Evolutionary conservation across 2,888 invertebrate genomes (phyloP), one percentile per base, ranked within the genome.

Genomic region (Drosophila rubida): DNA sequence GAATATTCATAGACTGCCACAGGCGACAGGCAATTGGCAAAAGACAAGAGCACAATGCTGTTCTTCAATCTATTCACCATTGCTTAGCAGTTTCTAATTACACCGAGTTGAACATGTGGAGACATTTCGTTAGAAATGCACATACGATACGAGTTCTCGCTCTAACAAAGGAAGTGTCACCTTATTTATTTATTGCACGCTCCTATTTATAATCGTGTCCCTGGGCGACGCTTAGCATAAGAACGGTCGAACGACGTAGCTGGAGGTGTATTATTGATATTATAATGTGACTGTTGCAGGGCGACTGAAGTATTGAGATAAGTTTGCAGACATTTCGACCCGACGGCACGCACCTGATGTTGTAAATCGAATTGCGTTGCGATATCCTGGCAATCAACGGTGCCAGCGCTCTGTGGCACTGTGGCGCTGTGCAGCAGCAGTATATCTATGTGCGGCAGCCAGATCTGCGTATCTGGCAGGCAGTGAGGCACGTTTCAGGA

Each of bases 401-500:
- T 22, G 53, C 22, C 53, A 37, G 13, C 9, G 30, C 30, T 19
- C 19, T 19, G 16, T 19, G 51, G 3, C n/a, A 53, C 8, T 8
- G 27, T 39, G 13, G 6, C 5, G 7, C 25, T 16, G 25, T 6
- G 4, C 30, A 32, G n/a, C 41, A 32, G 45, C 6, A 27, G 22
- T 50, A 25, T 42, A 51, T 58, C 42, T 42, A 41, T 48, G 42
- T 32, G 44, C 30, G 22, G 23, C 27, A 30, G 51, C 48, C 32
- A 32, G 32, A 14, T 66, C 61, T 61, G 27, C 19, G 32, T 62
- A 57, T 57, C 63, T 62, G 42, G 62, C 30, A 46, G 53, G 39
- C 51, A 55, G 55, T 58, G 61, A 46, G 63, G 83, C 82, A 88
- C 88, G 82, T 82, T 77, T 44, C 78, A 72, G 82, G 80, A 83